Evolutionary conservation across 2,797 vertebrate genomes (phyloP).

Genomic region (Manis pentadactyla): DNA sequence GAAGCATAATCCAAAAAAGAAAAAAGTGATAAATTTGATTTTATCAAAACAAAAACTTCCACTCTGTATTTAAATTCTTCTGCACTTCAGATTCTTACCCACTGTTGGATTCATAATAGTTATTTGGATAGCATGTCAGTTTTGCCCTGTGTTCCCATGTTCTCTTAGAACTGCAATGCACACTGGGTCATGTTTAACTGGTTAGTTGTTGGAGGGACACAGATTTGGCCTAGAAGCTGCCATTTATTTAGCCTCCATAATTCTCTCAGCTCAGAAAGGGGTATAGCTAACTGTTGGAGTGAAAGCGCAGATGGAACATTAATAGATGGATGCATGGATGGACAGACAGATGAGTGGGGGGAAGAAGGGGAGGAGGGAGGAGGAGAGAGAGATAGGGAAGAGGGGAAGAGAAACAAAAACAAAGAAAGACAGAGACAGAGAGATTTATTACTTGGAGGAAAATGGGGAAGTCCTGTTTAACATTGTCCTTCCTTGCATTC

Average conservation of each 20-base stretch:
- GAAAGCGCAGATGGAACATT: not conserved
- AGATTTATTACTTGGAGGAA: not conserved
- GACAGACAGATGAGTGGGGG: not conserved
- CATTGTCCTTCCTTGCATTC: not conserved
- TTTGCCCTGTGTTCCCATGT: not conserved
- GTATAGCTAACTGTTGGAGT: not conserved
- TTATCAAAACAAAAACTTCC: not conserved
- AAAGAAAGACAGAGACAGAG: not conserved
- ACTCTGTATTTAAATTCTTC: not conserved
- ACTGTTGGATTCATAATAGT: not conserved
- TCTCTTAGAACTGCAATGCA: not conserved
- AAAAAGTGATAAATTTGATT: not conserved
- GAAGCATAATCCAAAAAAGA: not conserved
- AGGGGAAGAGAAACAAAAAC: not conserved
- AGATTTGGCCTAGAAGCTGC: not conserved
- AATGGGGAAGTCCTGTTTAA: not conserved
- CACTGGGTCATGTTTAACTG: not conserved
- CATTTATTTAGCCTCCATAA: not conserved
- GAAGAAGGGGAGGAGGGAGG: not conserved
- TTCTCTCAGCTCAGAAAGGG: not conserved
- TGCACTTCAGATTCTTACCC: not conserved
- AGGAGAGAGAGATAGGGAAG: not conserved
- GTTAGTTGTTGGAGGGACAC: not conserved
- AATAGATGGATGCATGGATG: not conserved
- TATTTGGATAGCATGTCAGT: not conserved